A percentile compares a stretch with the other conserved stretches of the same genome.
Conservation (phyloP, 2,113 vertebrate species). For the Oreochromis spilurus region DNA sequence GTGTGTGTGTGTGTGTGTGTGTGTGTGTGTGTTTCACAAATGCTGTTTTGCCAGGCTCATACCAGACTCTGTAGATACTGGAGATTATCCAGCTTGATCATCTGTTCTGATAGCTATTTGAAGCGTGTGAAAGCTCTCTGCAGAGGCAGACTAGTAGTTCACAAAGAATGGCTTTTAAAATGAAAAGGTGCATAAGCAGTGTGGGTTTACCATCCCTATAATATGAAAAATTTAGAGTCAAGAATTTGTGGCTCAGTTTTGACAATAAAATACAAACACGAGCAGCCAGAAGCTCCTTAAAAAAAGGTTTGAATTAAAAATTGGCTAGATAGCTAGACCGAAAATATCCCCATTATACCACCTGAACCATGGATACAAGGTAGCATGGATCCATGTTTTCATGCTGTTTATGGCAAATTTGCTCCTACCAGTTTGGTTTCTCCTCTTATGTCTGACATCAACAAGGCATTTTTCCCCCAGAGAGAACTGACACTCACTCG, state of each 20-base stretch:
- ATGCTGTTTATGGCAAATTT: rapidly evolving
- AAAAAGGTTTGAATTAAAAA: neutral
- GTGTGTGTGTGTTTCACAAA: neutral
- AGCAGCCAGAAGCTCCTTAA: neutral
- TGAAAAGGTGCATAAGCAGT: neutral
- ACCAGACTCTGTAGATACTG: neutral
- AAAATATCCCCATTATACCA: neutral
- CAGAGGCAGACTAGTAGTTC: neutral
- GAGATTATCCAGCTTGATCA: neutral
- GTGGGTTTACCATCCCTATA: neutral
- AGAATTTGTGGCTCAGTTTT: neutral
- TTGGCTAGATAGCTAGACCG: neutral
- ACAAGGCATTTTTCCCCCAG: rapidly evolving
- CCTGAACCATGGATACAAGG: neutral
- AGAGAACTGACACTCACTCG: neutral
- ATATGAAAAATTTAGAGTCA: neutral
- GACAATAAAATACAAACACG: neutral
- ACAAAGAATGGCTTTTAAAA: neutral
- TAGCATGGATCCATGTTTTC: neutral
- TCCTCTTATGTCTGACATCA: neutral
- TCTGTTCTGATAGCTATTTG: neutral
- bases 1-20: rapidly evolving
- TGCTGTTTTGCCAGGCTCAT: neutral
- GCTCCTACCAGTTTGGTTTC: neutral
- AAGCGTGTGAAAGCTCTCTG: neutral